phyloP scores from a whole-genome alignment of 2,888 invertebrate species.

The Cinara cedri region DNA sequence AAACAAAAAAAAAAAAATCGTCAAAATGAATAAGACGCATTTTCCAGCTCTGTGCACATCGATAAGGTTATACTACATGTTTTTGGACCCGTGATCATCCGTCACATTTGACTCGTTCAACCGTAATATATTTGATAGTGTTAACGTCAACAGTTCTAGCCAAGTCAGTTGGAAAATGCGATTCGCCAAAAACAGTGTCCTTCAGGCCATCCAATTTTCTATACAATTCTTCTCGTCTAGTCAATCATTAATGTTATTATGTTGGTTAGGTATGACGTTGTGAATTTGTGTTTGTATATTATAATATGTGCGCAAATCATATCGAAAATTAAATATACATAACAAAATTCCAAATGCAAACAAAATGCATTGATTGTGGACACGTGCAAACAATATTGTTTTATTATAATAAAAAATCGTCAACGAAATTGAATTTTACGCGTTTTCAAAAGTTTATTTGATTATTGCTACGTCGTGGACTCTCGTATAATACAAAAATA shows the following conservation, averaged over 20 bases:
- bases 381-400: no score
- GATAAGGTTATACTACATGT: conserved; percentile 50
- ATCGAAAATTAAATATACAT: not conserved
- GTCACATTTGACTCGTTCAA: conserved; percentile 54
- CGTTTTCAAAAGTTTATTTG: no score
- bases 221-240: conserved; percentile 22
- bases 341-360: not conserved
- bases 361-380: not conserved
- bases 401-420: no score
- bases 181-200: conserved; percentile 39
- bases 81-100: conserved; percentile 51
- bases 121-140: conserved; percentile 42
- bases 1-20: conserved; percentile 31
- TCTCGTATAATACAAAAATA: no score
- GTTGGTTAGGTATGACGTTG: not conserved
- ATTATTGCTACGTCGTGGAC: no score
- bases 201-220: conserved; percentile 23
- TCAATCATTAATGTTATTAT: conserved; percentile 27
- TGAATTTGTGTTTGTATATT: not conserved
- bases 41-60: conserved; percentile 44
- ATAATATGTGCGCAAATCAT: no score
- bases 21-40: conserved; percentile 52
- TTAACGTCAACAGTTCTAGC: conserved; percentile 36
- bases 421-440: no score
- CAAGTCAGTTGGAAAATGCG: conserved; percentile 50